These are phyloP conservation scores for Latrodectus elegans DNA, from an alignment of 2,888 invertebrate species.

Conservation along the genomic window DNA sequence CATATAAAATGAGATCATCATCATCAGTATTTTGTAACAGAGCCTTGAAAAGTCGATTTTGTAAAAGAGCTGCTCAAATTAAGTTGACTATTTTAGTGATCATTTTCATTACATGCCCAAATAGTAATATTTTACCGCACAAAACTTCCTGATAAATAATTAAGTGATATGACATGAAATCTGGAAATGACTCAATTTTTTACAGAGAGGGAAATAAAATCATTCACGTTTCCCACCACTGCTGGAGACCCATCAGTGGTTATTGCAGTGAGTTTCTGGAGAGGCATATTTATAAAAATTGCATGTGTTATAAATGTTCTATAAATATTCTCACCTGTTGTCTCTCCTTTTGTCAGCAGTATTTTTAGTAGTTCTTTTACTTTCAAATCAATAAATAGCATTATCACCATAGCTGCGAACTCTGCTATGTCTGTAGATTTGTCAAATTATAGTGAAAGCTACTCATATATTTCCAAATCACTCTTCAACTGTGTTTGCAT, in stretches of 20 bases:
- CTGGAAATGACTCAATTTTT: constrained; percentile 16
- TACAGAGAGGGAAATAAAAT: constrained; percentile 5
- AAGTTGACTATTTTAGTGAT: constrained; percentile 1
- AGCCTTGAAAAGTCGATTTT: constrained; percentile 16
- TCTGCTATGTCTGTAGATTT: constrained; percentile 27
- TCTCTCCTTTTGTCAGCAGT: constrained; percentile 9
- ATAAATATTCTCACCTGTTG: constrained; percentile 20
- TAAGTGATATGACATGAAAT: constrained; percentile 20
- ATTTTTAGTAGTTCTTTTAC: constrained; percentile 20
- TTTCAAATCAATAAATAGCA: constrained; percentile 25
- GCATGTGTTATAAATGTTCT: constrained; percentile 10
- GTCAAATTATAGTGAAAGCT: constrained; percentile 29
- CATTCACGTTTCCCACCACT: neutral
- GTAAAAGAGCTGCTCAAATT: constrained; percentile 10
- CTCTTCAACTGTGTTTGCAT: constrained; percentile 22
- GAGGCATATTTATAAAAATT: constrained; percentile 8
- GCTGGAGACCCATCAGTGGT: constrained; percentile 9
- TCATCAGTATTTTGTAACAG: constrained; percentile 8
- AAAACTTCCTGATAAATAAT: constrained; percentile 14
- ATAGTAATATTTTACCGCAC: constrained; percentile 8
- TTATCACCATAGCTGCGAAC: constrained; percentile 34
- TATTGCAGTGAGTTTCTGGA: neutral
- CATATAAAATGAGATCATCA: neutral
- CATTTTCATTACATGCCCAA: constrained; percentile 14
- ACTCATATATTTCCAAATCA: constrained; percentile 32